Percentiles rank a stretch among this genome's conserved stretches.
Conservation (phyloP, 2,888 invertebrate genomes). For the Protodeltote pygarga region DNA sequence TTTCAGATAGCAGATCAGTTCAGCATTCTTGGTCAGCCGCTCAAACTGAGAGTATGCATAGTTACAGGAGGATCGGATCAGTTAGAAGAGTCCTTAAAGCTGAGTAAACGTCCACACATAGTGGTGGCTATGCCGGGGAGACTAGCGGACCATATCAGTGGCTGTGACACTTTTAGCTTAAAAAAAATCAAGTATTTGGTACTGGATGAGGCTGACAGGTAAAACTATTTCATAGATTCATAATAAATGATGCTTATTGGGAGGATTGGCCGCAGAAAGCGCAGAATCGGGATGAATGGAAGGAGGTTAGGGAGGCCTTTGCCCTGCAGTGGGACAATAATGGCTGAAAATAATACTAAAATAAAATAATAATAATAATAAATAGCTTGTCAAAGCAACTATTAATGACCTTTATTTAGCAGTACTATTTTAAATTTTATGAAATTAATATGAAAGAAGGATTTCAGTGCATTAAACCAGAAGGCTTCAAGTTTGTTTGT, state of each 20-base stretch:
- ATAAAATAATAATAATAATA: not conserved
- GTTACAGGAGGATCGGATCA: constrained; percentile 98
- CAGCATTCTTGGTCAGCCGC: constrained; percentile 94
- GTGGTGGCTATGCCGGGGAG: constrained; percentile 99
- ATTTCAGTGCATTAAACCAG: too few species aligned
- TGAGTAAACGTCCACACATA: constrained; percentile 95
- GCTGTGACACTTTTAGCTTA: constrained; percentile 93
- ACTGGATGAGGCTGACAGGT: constrained; percentile 98
- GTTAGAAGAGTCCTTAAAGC: constrained; percentile 94
- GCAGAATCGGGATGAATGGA: too few species aligned
- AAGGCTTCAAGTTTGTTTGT: too few species aligned
- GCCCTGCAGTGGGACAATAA: too few species aligned
- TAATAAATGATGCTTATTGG: too few species aligned
- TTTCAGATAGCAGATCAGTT: constrained; percentile 97
- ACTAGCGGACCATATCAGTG: constrained; percentile 96
- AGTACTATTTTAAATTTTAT: too few species aligned
- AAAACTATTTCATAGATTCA: constrained; percentile 80
- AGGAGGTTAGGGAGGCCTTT: too few species aligned
- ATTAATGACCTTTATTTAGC: too few species aligned
- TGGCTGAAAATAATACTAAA: too few species aligned
- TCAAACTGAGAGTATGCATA: constrained; percentile 93
- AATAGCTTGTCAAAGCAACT: not conserved
- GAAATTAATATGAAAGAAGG: too few species aligned
- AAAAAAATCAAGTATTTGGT: constrained; percentile 94
- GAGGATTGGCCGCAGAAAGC: too few species aligned